Evolutionary conservation across 2,888 invertebrate genomes (phyloP).

Genomic region (Rhagium mordax): DNA sequence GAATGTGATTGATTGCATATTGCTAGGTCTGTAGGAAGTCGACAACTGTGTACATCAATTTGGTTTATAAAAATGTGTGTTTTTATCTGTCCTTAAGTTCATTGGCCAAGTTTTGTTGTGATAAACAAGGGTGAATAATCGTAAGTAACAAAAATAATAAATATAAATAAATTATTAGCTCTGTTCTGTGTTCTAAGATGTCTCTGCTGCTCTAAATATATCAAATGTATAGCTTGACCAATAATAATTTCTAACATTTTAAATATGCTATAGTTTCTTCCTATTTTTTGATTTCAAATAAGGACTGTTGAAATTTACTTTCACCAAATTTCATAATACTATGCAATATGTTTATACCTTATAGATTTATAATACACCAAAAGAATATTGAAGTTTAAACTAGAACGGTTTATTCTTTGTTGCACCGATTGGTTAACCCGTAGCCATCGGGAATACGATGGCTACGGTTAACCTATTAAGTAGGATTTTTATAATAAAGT

Average conservation of each 20-base stretch:
- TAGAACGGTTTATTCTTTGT: too few relatives aligned
- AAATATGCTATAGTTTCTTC: not conserved
- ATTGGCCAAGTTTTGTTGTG: constrained; percentile 19
- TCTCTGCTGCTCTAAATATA: not conserved
- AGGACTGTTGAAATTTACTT: constrained; percentile 42
- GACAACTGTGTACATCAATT: not conserved
- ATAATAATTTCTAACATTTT: not conserved
- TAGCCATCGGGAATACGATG: too few relatives aligned
- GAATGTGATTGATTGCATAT: constrained; percentile 8
- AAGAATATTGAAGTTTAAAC: too few relatives aligned
- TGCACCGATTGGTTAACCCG: too few relatives aligned
- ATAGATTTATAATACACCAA: constrained; percentile 32
- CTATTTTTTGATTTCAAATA: not conserved
- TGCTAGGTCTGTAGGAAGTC: constrained; percentile 21
- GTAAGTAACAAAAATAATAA: constrained; percentile 26
- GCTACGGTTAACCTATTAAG: too few relatives aligned
- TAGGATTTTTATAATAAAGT: constrained; percentile 1
- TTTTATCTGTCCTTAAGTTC: constrained; percentile 33
- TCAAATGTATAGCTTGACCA: not conserved
- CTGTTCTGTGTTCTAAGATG: not conserved
- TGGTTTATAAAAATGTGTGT: constrained; percentile 33
- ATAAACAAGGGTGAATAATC: constrained; percentile 36
- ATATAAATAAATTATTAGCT: not conserved
- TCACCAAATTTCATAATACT: constrained; percentile 55
- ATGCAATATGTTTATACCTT: constrained; percentile 44